Evolutionary conservation across 2,797 vertebrate species (phyloP).

Genomic region (Melanotaenia parkinsoni): DNA sequence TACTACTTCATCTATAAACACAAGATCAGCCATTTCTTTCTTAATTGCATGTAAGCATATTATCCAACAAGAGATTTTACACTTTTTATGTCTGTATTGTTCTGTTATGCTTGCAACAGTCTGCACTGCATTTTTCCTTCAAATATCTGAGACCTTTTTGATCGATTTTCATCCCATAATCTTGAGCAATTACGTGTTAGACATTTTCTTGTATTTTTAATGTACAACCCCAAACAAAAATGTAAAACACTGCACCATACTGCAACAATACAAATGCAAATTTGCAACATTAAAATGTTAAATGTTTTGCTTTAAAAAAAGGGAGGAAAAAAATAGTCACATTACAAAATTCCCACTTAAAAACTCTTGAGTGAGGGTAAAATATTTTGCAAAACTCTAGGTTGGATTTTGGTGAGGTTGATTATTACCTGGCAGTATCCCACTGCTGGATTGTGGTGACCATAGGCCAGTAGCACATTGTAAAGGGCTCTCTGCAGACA

Average conservation of each 20-base stretch:
- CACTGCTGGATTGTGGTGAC: constrained; percentile 89
- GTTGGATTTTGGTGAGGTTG: neutral
- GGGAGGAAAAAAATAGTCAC: neutral
- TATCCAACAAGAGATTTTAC: neutral
- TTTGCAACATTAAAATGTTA: neutral
- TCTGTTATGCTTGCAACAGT: neutral
- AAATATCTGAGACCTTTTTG: neutral
- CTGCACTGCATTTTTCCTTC: neutral
- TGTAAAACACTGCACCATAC: neutral
- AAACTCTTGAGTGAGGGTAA: neutral
- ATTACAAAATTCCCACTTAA: neutral
- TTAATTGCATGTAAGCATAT: neutral
- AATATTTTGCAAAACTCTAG: neutral
- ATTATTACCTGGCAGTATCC: constrained; percentile 94
- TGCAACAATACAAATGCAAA: neutral
- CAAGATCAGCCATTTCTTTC: neutral
- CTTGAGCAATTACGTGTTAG: neutral
- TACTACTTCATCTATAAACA: neutral
- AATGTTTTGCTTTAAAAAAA: neutral
- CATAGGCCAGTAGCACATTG: constrained; percentile 92
- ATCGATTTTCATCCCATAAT: neutral
- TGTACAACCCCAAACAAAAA: neutral
- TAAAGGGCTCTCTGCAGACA: constrained; percentile 89
- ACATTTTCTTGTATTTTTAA: neutral
- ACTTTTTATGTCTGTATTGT: neutral